These are phyloP conservation scores for Chinchilla lanigera DNA, from an alignment of 2,113 vertebrate genomes.

Conservation along the genomic window DNA sequence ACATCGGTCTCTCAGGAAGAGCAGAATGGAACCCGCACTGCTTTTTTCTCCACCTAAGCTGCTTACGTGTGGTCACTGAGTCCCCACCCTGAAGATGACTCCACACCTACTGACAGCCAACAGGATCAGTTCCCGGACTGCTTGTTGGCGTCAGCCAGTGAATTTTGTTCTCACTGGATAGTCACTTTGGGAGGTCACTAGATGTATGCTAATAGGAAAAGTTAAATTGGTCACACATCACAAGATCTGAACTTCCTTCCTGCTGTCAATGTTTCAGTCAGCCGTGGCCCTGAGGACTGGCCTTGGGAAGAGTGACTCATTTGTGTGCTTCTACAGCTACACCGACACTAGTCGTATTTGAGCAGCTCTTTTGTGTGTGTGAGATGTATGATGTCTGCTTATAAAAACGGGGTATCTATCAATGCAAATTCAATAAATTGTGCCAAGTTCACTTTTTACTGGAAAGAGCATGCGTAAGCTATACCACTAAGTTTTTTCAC, in stretches of 20 bases:
- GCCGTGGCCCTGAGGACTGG: slow-evolving; percentile 78
- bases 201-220: slow-evolving; percentile 83
- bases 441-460: slow-evolving; percentile 74
- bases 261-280: slow-evolving; percentile 85
- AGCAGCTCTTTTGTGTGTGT: slow-evolving; percentile 78
- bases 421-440: slow-evolving; percentile 84
- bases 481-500: slow-evolving; percentile 66
- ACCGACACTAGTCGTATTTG: slow-evolving; percentile 44
- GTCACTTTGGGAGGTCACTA: slow-evolving; percentile 84
- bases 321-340: slow-evolving; percentile 81
- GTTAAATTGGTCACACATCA: slow-evolving; percentile 86
- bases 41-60: neutral
- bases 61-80: neutral
- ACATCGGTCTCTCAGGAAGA: neutral
- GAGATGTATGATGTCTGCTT: slow-evolving; percentile 75
- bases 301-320: slow-evolving; percentile 84
- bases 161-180: slow-evolving; percentile 77
- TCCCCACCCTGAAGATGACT: neutral
- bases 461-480: slow-evolving; percentile 72
- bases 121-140: slow-evolving; percentile 57
- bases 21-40: neutral
- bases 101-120: slow-evolving; percentile 49
- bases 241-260: slow-evolving; percentile 86
- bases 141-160: slow-evolving; percentile 70
- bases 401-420: slow-evolving; percentile 77